phyloP scores from a whole-genome alignment of 2,113 vertebrate species.

The Trochalopteron elliotii region DNA sequence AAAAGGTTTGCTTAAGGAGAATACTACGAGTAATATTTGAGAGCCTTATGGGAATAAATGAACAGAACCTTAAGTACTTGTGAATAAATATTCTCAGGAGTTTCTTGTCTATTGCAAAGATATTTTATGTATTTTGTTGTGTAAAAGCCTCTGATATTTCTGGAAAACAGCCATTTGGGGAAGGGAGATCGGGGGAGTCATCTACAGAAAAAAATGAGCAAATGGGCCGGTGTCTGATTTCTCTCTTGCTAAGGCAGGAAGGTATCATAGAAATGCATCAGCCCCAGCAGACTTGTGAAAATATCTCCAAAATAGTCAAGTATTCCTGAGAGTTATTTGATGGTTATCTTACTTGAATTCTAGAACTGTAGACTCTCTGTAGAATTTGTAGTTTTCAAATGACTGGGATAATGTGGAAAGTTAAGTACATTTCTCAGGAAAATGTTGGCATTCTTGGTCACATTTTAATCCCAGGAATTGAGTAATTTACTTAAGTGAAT shows the following conservation, averaged over 20 bases:
- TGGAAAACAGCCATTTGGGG: neutral
- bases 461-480: neutral
- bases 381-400: neutral
- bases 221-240: neutral
- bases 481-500: neutral
- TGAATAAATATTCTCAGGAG: neutral
- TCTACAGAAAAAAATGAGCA: neutral
- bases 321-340: neutral
- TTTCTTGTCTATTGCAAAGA: neutral
- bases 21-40: neutral
- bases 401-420: neutral
- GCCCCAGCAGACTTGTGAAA: neutral
- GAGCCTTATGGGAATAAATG: neutral
- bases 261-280: neutral
- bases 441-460: neutral
- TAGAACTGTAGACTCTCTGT: neutral
- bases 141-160: neutral
- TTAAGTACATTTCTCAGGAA: neutral
- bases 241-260: neutral
- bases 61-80: neutral
- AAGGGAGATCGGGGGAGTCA: fast-evolving
- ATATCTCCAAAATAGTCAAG: neutral
- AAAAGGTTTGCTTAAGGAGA: neutral
- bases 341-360: neutral
- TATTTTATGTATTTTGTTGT: neutral